Base-by-base conservation (phyloP, 2,113 vertebrate genomes). In the Bathybates hornii region DNA sequence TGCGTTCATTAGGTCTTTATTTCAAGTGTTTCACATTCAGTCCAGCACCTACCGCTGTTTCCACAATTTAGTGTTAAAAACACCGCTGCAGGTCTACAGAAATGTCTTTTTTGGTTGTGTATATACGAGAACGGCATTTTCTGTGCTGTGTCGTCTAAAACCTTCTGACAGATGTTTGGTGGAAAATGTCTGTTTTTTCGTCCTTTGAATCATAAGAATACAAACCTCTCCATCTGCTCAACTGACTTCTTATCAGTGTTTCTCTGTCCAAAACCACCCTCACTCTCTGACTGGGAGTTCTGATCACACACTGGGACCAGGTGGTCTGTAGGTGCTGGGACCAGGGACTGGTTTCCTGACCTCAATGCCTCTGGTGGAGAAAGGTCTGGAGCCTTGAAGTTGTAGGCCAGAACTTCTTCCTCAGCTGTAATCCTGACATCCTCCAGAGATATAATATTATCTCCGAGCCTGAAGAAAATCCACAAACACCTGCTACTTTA, bases 211-310 rank as follows among this genome's bases (percentile, higher is more conserved):
- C 10, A 7, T 50, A 17, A 80, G n/a, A 61, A 53, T 11, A 80
- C 83, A 13, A 13, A 93, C 88, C 89, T 93, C 4, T n/a, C 61
- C 9, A 10, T 61, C n/a, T 19, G 17, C 68, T 78, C 80, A 38
- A 34, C 45, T 53, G 86, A 53, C 34, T 19, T 52, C 29, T 54
- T 34, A 78, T 73, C 24, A 52, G 0, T 2, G 52, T 1, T 80
- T 45, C 4, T 83, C 48, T 52, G 56, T 41, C 38, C 32, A 43
- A 6, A 4, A 3, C n/a, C 45, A 56, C 1, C 11, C 19, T 19
- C 9, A 9, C 3, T 4, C 3, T 52, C 54, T 27, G 29, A 14
- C 34, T 10, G 79, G 5, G 36, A 6, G 2, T 16, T 53, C 34
- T 81, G 73, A 45, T 63, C 73, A 66, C 34, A 56, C 9, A 5